phyloP scores from a whole-genome alignment of 2,888 invertebrate species.

The Diarsia brunnea region DNA sequence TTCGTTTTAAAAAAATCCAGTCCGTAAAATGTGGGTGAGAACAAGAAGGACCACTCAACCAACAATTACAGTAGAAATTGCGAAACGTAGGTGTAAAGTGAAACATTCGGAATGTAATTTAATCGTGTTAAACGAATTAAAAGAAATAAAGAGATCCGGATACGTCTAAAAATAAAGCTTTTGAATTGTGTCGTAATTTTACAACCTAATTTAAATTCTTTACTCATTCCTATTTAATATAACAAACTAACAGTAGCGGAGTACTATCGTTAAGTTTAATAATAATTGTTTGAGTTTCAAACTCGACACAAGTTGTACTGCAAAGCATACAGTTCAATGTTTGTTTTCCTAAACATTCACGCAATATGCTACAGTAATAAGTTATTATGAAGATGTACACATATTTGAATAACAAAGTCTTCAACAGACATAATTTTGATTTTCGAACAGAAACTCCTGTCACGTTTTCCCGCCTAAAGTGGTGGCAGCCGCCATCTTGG shows the following conservation, averaged over 20 bases:
- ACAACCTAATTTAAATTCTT: slow-evolving; percentile 5
- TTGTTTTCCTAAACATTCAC: slow-evolving; percentile 41
- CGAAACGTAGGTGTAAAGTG: slow-evolving; percentile 42
- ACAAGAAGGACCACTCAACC: slow-evolving; percentile 19
- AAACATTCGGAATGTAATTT: slow-evolving; percentile 51
- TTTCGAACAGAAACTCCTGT: slow-evolving; percentile 76
- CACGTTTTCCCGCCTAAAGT: slow-evolving; percentile 85
- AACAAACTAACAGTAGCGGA: background rate
- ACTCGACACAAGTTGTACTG: slow-evolving; percentile 25
- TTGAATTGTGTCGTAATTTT: slow-evolving; percentile 21
- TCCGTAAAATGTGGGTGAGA: background rate
- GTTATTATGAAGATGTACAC: slow-evolving; percentile 62
- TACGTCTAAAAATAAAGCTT: slow-evolving; percentile 37
- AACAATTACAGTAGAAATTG: slow-evolving; percentile 37
- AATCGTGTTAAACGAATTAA: slow-evolving; percentile 34
- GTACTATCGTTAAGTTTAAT: slow-evolving; percentile 15
- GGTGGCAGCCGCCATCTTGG: slow-evolving; percentile 85
- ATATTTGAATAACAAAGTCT: slow-evolving; percentile 67
- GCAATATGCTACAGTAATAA: slow-evolving; percentile 58
- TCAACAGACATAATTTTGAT: slow-evolving; percentile 70
- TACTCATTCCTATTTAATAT: slow-evolving; percentile 8
- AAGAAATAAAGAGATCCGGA: slow-evolving; percentile 24
- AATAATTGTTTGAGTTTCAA: slow-evolving; percentile 31
- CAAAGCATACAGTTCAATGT: slow-evolving; percentile 37
- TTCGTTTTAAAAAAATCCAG: background rate